phyloP scores from a whole-genome alignment of 2,888 invertebrate species.

The Drosophila merina region DNA sequence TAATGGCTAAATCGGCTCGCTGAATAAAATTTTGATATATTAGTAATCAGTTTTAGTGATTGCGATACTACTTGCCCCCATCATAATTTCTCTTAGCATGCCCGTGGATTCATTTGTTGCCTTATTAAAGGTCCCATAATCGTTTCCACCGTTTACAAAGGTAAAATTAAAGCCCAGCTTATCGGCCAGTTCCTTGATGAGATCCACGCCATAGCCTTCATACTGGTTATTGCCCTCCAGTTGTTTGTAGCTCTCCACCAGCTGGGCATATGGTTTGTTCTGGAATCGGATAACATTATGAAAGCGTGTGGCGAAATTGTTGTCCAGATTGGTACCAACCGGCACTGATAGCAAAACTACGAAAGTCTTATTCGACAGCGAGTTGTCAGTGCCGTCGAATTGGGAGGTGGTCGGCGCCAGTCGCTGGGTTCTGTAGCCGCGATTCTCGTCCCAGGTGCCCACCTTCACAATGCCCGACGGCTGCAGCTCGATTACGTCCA shows the following conservation, averaged over 20 bases:
- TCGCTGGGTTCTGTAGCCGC: slow-evolving; percentile 86
- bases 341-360: slow-evolving; percentile 89
- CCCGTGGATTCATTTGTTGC: slow-evolving; percentile 91
- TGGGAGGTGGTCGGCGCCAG: slow-evolving; percentile 82
- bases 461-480: slow-evolving; percentile 88
- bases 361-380: slow-evolving; percentile 89
- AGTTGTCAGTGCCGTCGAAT: slow-evolving; percentile 85
- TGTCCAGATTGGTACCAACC: slow-evolving; percentile 70
- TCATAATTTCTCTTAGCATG: slow-evolving; percentile 93
- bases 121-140: slow-evolving; percentile 89
- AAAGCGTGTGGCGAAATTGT: background rate
- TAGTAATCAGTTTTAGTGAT: too few species aligned
- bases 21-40: slow-evolving; percentile 77
- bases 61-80: slow-evolving; percentile 82
- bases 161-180: slow-evolving; percentile 93
- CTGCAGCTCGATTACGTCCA: slow-evolving; percentile 89
- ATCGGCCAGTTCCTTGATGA: slow-evolving; percentile 91
- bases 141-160: slow-evolving; percentile 90
- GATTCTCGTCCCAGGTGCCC: slow-evolving; percentile 89
- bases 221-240: slow-evolving; percentile 92
- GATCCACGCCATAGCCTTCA: slow-evolving; percentile 94
- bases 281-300: slow-evolving; percentile 29
- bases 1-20: slow-evolving; percentile 95
- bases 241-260: slow-evolving; percentile 88
- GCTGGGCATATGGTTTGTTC: slow-evolving; percentile 93